Evolutionary conservation across 2,113 vertebrate species (phyloP), one percentile per base, ranked within the genome.

Genomic region (Poicephalus gulielmi): DNA sequence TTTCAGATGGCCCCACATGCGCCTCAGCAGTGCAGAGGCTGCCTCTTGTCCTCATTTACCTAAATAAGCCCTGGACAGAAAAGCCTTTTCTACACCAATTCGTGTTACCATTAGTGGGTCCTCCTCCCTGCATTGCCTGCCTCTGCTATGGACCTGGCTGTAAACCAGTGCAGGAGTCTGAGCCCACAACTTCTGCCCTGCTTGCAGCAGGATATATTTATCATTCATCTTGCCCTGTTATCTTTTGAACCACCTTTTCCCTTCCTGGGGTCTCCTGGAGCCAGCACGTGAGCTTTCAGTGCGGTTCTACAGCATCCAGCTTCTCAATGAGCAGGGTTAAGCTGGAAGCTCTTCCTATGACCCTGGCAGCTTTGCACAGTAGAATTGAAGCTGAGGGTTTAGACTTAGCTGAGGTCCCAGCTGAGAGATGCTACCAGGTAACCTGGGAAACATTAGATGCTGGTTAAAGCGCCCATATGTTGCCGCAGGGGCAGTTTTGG

Each of bases 361-460:
- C 0, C 0, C 31, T 75, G 8, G 1, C 53, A 59, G 39, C 76
- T 85, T 50, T 28, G 57, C 73, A 30, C 1, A 1, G 62, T 2
- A 20, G 30, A 9, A 60, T 76, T 91, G 28, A 33, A 78, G 27
- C 37, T 3, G 12, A 6, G 25, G 50, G 49, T 28, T 31, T 60
- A 78, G 49, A 17, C 35, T 53, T 1, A 47, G 44, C 30, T 8
- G 15, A 17, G 50, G 5, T 50, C 47, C 63, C 82, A 49, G 33
- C 22, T 5, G 12, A 30, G 25, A 69, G 81, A 30, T 4, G 31
- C 64, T 23, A 7, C 31, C 57, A 33, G 75, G 18, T 24, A 68
- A 85, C 50, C 62, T 44, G 25, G 60, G 41, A 71, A 71, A 46
- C 11, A 17, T 28, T 5, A n/a, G 73, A 49, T 4, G 3, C n/a